phyloP scores from a whole-genome alignment of 2,113 vertebrate species.

The Rana temporaria region DNA sequence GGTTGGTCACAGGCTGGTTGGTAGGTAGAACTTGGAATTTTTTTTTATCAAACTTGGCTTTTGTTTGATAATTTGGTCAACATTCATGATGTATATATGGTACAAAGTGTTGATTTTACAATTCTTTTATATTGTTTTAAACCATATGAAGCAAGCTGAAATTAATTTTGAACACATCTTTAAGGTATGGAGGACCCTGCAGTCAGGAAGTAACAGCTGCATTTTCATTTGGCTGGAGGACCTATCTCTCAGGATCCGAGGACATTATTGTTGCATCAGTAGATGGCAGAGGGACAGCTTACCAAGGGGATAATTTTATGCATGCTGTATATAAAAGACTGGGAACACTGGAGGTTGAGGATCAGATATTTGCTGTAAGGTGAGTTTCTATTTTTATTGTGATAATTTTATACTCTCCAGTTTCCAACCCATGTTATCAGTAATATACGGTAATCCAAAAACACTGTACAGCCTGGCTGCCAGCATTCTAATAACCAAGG shows the following conservation, averaged over 20 bases:
- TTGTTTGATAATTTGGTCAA: too few relatives aligned
- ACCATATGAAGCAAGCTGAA: too few relatives aligned
- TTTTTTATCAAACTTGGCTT: too few relatives aligned
- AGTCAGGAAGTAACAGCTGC: slow-evolving; percentile 77
- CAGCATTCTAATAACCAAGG: too few relatives aligned
- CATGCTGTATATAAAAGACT: slow-evolving; percentile 79
- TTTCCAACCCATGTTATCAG: too few relatives aligned
- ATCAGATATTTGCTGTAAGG: slow-evolving; percentile 81
- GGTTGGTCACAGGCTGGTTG: too few relatives aligned
- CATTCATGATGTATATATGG: too few relatives aligned
- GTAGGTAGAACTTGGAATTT: too few relatives aligned
- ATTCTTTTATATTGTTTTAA: too few relatives aligned
- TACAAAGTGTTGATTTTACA: too few relatives aligned
- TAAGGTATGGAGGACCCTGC: slow-evolving; percentile 81
- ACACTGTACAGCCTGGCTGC: too few relatives aligned
- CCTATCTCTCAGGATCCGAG: slow-evolving; percentile 81
- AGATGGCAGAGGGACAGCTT: slow-evolving; percentile 82
- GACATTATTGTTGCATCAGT: slow-evolving; percentile 77
- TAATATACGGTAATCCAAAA: too few relatives aligned
- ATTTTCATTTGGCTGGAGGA: slow-evolving; percentile 76
- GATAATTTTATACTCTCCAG: not conserved
- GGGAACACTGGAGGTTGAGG: slow-evolving; percentile 80
- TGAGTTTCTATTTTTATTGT: slow-evolving; percentile 61
- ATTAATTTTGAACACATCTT: not conserved
- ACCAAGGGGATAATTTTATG: slow-evolving; percentile 78